These are phyloP conservation scores for Temnothorax curvispinosus DNA, from an alignment of 1,140 invertebrate species.

Conservation along the genomic window DNA sequence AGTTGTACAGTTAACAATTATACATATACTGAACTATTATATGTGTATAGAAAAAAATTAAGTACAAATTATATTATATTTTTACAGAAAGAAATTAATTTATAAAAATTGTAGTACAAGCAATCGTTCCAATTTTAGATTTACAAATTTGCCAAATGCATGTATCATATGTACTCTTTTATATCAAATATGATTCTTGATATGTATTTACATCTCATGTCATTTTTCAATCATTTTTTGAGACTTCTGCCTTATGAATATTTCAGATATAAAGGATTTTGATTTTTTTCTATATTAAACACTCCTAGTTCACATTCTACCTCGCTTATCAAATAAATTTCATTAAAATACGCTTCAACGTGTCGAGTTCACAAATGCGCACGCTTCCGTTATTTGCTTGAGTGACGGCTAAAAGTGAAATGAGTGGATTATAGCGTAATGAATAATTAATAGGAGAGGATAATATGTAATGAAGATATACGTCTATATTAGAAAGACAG, in stretches of 20 bases:
- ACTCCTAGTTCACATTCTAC: not conserved
- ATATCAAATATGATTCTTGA: not conserved
- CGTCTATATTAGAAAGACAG: not conserved
- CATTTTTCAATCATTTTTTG: not conserved
- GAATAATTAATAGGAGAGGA: slow-evolving; percentile 29
- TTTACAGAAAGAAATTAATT: not conserved
- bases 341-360: not conserved
- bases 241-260: not conserved
- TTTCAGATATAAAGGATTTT: not conserved
- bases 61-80: not conserved
- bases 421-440: not conserved
- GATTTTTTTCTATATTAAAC: not conserved
- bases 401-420: slow-evolving; percentile 18
- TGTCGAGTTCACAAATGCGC: not conserved
- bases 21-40: not conserved
- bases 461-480: not conserved
- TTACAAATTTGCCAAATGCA: not conserved
- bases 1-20: not conserved
- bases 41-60: not conserved
- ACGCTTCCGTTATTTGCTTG: slow-evolving; percentile 25
- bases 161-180: not conserved
- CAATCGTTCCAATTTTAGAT: not conserved
- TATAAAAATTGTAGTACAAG: not conserved
- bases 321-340: slow-evolving; percentile 8
- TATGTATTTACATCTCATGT: not conserved